Base-by-base conservation (phyloP, 1,140 invertebrate genomes). In the Bacillus rossius region DNA sequence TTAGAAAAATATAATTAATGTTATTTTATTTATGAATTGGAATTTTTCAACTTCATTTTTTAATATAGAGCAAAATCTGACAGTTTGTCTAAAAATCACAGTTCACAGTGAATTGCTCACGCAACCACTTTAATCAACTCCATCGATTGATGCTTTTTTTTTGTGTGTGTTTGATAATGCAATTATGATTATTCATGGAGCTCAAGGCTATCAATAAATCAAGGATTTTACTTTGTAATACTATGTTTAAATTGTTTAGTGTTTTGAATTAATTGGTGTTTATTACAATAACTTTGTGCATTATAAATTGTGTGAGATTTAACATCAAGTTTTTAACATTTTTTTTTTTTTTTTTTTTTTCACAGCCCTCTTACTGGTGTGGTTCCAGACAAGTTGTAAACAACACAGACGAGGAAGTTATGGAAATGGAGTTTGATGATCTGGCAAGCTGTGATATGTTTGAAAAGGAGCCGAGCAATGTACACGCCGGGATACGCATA, bases 401-500 rank as follows among this genome's bases (percentile, higher is more conserved):
- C 5, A 34, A 34, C 4, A 10, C 29, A 34, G 29, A 34, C 10
- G 29, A 34, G 10, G 29, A 34, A 34, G 29, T 34, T 7, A 10
- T 34, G 10, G 29, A 34, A 34, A 34, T 34, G 29, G 29, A 34
- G 10, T 34, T 10, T 20, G 22, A 40, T 13, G 19, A n/a, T 22
- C 26, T 61, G 34, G 3, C 8, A 5, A 25, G 55, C 20, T 37
- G 65, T 20, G 70, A 74, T 41, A 70, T 75, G 37, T 79, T 83
- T 64, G 85, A 88, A 63, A 60, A 64, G 3, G 83, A 86, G 37
- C 82, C 84, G 3, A 66, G 61, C 7, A 69, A 78, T 61, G 67
- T 78, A 7, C 67, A 71, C 14, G 65, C 84, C 26, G 86, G 88
- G 1, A 76, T 91, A 14, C 73, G 82, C 56, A 81, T 91, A 38